Conservation (phyloP, 2,888 invertebrate genomes). For the Morpho helenor region DNA sequence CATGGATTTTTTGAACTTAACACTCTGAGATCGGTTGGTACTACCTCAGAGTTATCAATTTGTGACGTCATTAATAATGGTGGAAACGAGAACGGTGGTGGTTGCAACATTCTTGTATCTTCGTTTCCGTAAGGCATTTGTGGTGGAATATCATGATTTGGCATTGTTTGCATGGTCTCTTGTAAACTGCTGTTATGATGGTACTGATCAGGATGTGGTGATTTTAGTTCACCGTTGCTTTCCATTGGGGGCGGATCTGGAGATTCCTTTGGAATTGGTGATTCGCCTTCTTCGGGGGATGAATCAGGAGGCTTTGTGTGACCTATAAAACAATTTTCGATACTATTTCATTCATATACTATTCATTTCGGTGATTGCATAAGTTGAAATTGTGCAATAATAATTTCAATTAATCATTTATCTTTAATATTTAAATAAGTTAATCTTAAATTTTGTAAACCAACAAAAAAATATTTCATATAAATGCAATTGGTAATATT, state of each 20-base stretch:
- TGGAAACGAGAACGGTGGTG: constrained; percentile 54
- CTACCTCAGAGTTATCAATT: constrained; percentile 52
- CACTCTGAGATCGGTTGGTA: constrained; percentile 66
- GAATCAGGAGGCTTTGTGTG: constrained; percentile 68
- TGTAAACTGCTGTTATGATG: constrained; percentile 48
- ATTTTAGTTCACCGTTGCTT: constrained; percentile 30
- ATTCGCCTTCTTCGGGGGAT: constrained; percentile 64
- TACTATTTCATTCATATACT: not conserved
- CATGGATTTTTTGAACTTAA: constrained; percentile 54
- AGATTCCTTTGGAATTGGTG: constrained; percentile 62
- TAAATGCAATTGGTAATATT: too few species aligned
- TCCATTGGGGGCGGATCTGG: constrained; percentile 56
- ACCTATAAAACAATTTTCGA: constrained; percentile 38
- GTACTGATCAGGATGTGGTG: constrained; percentile 59
- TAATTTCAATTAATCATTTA: too few species aligned
- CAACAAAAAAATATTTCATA: too few species aligned
- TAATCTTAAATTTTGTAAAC: too few species aligned
- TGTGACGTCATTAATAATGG: constrained; percentile 54
- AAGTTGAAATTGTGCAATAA: too few species aligned
- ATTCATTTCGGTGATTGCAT: too few species aligned
- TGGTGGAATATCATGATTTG: constrained; percentile 51
- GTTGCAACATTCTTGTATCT: constrained; percentile 59
- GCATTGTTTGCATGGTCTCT: constrained; percentile 41
- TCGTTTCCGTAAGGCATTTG: constrained; percentile 50
- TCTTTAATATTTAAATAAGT: too few species aligned